Conservation (phyloP, 1,140 invertebrate species). For the Nymphalis io region DNA sequence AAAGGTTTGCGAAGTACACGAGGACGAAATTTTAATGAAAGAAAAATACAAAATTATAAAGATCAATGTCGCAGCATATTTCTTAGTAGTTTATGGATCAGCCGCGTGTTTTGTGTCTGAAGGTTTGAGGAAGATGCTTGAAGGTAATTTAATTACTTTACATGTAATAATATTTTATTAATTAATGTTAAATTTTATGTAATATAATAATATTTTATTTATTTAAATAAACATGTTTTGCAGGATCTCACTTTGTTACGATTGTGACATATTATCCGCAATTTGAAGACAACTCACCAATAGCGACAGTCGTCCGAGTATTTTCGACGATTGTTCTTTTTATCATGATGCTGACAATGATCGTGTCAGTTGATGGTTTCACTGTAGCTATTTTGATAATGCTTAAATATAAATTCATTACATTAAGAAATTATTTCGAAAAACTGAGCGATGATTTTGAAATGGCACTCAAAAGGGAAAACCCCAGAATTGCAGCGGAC, state of each 20-base stretch:
- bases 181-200: too few relatives aligned
- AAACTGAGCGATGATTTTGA: constrained; percentile 50
- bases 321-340: constrained; percentile 51
- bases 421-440: constrained; percentile 63
- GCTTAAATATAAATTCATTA: constrained; percentile 70
- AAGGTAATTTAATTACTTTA: constrained; percentile 38
- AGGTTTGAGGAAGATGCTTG: constrained; percentile 55
- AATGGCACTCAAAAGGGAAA: constrained; percentile 34
- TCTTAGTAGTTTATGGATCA: constrained; percentile 55
- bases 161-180: too few relatives aligned
- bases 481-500: constrained; percentile 43
- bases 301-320: constrained; percentile 50
- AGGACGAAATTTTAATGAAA: constrained; percentile 49
- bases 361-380: constrained; percentile 57
- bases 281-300: constrained; percentile 49
- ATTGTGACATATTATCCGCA: constrained; percentile 63
- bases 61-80: constrained; percentile 62
- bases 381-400: constrained; percentile 63
- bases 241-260: constrained; percentile 67
- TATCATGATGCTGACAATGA: constrained; percentile 59
- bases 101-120: constrained; percentile 57
- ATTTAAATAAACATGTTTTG: constrained; percentile 30
- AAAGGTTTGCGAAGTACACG: constrained; percentile 52
- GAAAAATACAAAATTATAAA: constrained; percentile 65
- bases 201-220: too few relatives aligned